Conservation (phyloP, 2,888 invertebrate genomes). For the Machimus atricapillus region DNA sequence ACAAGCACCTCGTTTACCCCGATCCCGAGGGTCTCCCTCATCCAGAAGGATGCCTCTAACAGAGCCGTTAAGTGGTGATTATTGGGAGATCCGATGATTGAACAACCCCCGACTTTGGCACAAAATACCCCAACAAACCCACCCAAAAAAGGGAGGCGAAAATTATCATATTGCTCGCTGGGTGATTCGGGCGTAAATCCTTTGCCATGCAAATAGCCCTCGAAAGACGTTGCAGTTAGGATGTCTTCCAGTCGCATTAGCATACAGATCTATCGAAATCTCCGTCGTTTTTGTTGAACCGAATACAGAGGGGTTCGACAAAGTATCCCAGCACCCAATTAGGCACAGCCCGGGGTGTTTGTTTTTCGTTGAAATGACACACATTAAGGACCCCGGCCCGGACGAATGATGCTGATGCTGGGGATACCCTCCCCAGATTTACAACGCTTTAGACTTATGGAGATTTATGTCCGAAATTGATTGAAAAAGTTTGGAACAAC, state of each 20-base stretch:
- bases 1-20: slow-evolving; percentile 2
- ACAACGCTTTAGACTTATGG: slow-evolving; percentile 28
- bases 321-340: slow-evolving; percentile 21
- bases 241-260: slow-evolving; percentile 2
- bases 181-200: slow-evolving; percentile 6
- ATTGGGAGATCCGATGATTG: slow-evolving; percentile 16
- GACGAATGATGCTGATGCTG: background rate
- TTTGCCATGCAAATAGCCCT: slow-evolving; percentile 16
- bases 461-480: slow-evolving; percentile 16
- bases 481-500: slow-evolving; percentile 6
- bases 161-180: background rate
- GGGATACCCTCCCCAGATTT: slow-evolving; percentile 7
- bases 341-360: slow-evolving; percentile 18
- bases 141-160: background rate
- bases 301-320: background rate
- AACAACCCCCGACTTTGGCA: background rate
- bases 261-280: slow-evolving; percentile 9
- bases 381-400: background rate
- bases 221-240: background rate
- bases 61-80: slow-evolving; percentile 26
- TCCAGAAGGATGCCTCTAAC: background rate
- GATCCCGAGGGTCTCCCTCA: background rate
- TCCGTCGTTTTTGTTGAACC: background rate
- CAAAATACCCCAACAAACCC: background rate
- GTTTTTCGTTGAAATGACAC: background rate